Percentiles rank a stretch among this genome's conserved stretches.
These are phyloP conservation scores for Sphyrna mokarran DNA, from an alignment of 2,113 vertebrate species.

Conservation along the genomic window DNA sequence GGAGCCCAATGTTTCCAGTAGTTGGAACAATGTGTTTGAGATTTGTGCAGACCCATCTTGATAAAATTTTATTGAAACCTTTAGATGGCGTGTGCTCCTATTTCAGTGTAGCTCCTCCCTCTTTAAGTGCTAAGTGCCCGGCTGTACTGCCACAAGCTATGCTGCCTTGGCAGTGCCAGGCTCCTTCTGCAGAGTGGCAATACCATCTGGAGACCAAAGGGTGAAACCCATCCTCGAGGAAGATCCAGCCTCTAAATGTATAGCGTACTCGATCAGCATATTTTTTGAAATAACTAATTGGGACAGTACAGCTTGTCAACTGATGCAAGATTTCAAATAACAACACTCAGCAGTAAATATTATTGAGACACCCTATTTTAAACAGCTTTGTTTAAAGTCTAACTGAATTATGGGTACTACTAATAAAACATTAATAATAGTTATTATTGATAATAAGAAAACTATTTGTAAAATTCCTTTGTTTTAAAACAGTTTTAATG, in stretches of 20 bases:
- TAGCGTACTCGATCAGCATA: background rate
- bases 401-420: background rate
- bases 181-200: background rate
- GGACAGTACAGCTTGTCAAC: background rate
- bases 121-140: background rate
- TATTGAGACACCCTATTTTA: background rate
- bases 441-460: background rate
- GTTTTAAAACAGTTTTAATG: background rate
- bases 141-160: background rate
- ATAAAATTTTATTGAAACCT: background rate
- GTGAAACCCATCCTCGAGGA: background rate
- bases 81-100: background rate
- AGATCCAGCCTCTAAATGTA: background rate
- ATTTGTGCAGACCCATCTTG: background rate
- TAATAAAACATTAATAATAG: constrained; percentile 1
- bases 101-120: background rate
- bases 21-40: background rate
- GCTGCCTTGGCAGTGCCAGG: background rate
- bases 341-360: background rate
- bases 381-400: background rate
- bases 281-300: background rate
- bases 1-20: background rate
- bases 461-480: background rate
- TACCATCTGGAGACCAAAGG: background rate
- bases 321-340: background rate